Percentiles rank a stretch among this genome's conserved stretches.
These are phyloP conservation scores for Hoplostethus atlanticus DNA, from an alignment of 2,797 vertebrate species.

Conservation along the genomic window DNA sequence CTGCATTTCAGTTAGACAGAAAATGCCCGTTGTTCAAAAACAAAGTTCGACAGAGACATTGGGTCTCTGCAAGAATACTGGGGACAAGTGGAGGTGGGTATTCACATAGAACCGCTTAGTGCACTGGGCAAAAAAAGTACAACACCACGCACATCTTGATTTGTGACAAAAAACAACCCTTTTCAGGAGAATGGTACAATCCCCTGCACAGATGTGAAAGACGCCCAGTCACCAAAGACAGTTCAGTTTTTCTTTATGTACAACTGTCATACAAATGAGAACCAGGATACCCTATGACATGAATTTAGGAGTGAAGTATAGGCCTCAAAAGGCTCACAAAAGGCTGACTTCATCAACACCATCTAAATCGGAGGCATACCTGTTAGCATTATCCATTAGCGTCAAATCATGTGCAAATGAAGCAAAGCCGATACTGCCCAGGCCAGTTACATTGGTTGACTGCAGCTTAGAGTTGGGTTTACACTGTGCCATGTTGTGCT, in stretches of 20 bases:
- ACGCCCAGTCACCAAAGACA: slow-evolving; percentile 78
- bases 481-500: slow-evolving; percentile 1
- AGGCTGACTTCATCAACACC: slow-evolving; percentile 60
- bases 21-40: slow-evolving; percentile 64
- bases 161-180: slow-evolving; percentile 30
- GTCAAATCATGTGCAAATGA: slow-evolving; percentile 51
- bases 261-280: slow-evolving; percentile 80
- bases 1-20: slow-evolving; percentile 56
- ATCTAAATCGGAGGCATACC: slow-evolving; percentile 14
- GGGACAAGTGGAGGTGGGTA: slow-evolving; percentile 30
- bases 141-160: slow-evolving; percentile 36
- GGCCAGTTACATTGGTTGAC: slow-evolving; percentile 55
- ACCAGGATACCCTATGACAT: slow-evolving; percentile 59
- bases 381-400: slow-evolving; percentile 21
- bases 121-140: slow-evolving; percentile 32
- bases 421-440: slow-evolving; percentile 32
- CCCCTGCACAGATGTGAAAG: slow-evolving; percentile 51
- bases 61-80: slow-evolving; percentile 26
- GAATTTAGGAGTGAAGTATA: slow-evolving; percentile 90
- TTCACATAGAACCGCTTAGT: slow-evolving; percentile 36
- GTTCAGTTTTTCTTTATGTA: slow-evolving; percentile 76
- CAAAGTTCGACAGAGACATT: slow-evolving; percentile 40
- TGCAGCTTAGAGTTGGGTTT: slow-evolving; percentile 34
- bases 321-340: slow-evolving; percentile 72
- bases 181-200: slow-evolving; percentile 38